A percentile compares a stretch with the other conserved stretches of the same genome.
Conservation (phyloP, 2,113 vertebrate species). For the Isurus oxyrinchus region DNA sequence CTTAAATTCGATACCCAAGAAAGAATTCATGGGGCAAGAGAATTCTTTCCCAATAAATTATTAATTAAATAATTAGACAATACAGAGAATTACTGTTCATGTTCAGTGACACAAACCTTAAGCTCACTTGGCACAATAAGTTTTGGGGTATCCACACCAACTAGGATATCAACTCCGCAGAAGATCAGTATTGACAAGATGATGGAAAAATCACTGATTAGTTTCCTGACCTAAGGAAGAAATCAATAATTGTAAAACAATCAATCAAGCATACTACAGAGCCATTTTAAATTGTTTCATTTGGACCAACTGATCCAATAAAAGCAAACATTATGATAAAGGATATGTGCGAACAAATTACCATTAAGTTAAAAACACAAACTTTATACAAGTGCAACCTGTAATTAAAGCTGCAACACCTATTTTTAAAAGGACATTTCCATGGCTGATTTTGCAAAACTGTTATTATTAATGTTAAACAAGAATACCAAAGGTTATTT, state of each 20-base stretch:
- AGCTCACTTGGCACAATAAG: conserved; percentile 61
- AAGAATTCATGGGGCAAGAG: not conserved
- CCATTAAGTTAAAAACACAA: not conserved
- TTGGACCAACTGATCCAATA: not conserved
- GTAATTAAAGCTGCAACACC: not conserved
- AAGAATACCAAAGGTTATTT: not conserved
- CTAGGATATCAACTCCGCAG: conserved; percentile 52
- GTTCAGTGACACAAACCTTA: conserved; percentile 52
- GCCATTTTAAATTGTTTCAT: not conserved
- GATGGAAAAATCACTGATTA: conserved; percentile 60
- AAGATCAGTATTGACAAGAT: conserved; percentile 61
- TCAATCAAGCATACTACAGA: not conserved
- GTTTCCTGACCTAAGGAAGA: conserved; percentile 51
- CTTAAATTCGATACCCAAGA: not conserved
- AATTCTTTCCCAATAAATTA: conserved; percentile 9
- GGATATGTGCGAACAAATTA: not conserved
- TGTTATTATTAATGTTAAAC: not conserved
- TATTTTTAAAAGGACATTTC: not conserved
- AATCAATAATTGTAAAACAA: not conserved
- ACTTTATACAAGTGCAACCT: not conserved
- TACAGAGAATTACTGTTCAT: not conserved
- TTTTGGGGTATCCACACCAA: conserved; percentile 66
- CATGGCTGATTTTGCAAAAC: not conserved
- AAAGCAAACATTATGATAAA: not conserved
- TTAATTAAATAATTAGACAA: not conserved